Base-by-base conservation (phyloP, 2,113 vertebrate genomes). In the Tachuris rubrigastra region DNA sequence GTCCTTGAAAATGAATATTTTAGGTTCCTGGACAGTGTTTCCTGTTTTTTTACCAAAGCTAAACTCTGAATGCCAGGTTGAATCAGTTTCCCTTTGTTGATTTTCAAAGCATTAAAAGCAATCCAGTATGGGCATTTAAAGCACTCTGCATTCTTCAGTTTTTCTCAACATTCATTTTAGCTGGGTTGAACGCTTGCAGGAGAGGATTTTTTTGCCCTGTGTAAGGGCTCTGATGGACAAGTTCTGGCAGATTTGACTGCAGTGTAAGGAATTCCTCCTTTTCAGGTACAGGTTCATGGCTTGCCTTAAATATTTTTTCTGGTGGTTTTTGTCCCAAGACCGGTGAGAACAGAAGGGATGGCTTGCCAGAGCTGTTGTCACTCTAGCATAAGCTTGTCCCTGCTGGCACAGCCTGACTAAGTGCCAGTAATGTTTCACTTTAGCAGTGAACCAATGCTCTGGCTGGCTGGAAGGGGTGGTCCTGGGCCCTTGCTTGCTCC, bases 21-120 rank as follows among this genome's bases (percentile, higher is more conserved):
- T 53, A 56, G 22, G 31, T 96, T 97, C 28, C 63, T 93, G 76
- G 73, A 37, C 39, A n/a, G n/a, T n/a, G n/a, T n/a, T n/a, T n/a
- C n/a, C n/a, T n/a, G n/a, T n/a, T n/a, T n/a, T n/a, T n/a, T n/a
- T n/a, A n/a, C n/a, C n/a, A n/a, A 88, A 95, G 91, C 58, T 59
- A 39, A 63, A 31, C 39, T 85, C 9, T 2, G 9, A 91, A 15
- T 44, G 49, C 46, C 67, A 55, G 85, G 33, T 50, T 72, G 91
- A n/a, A 78, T 89, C 76, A 25, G 31, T 77, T 41, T 62, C 80
- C 44, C 55, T 87, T 9, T 19, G 82, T 62, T 75, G 44, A 87
- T 94, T 93, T 93, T 91, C n/a, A 87, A 78, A 89, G 83, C 53
- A 86, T 76, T 59, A 76, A 31, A 42, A 52, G 13, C 10, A 93